These are phyloP conservation scores for Grammomys dolichurus DNA, from an alignment of 2,113 vertebrate species.

Conservation along the genomic window DNA sequence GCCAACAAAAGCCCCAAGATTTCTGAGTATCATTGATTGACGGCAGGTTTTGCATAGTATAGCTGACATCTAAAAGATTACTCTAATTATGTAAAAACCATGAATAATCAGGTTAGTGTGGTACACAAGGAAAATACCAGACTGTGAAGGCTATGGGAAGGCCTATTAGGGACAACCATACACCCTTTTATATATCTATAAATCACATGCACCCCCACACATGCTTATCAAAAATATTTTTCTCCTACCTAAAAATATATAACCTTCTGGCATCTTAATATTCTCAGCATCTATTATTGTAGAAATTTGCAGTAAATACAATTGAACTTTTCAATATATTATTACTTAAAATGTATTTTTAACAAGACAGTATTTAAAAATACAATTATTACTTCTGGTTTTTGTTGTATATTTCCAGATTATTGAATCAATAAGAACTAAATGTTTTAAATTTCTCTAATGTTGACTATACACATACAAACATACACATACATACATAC, in stretches of 20 bases:
- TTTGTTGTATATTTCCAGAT: neutral
- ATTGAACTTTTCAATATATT: neutral
- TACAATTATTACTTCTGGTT: neutral
- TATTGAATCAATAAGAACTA: neutral
- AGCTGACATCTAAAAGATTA: slow-evolving; percentile 54
- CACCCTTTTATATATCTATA: slow-evolving; percentile 69
- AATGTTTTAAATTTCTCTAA: neutral
- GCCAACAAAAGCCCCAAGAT: neutral
- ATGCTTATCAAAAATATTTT: neutral
- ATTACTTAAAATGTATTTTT: neutral
- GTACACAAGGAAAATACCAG: slow-evolving; percentile 55
- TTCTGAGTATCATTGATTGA: slow-evolving; percentile 35
- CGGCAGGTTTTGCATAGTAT: slow-evolving; percentile 65
- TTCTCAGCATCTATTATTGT: neutral
- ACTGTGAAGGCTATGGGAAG: slow-evolving; percentile 68
- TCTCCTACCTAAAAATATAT: neutral
- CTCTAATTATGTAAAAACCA: slow-evolving; percentile 66
- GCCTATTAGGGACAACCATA: slow-evolving; percentile 60
- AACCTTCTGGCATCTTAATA: neutral
- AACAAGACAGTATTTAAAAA: neutral
- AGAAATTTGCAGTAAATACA: neutral
- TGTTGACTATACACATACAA: neutral
- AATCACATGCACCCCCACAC: too few species aligned
- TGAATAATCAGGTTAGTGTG: slow-evolving; percentile 69
- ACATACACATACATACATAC: neutral